phyloP scores from a whole-genome alignment of 92 coral and sea anemone species.

The Ricordea florida region DNA sequence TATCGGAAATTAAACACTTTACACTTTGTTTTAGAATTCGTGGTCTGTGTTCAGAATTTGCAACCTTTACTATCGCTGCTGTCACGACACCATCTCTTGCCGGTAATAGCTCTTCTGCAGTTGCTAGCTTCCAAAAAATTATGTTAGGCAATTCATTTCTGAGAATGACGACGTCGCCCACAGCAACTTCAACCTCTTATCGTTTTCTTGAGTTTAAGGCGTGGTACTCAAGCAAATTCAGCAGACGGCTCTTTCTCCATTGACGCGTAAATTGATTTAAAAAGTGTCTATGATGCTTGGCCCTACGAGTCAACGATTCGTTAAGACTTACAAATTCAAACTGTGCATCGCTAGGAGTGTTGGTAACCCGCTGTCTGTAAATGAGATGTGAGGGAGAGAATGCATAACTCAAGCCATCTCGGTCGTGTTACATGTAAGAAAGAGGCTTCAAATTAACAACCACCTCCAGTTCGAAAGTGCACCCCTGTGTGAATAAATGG shows the following conservation, averaged over 20 bases:
- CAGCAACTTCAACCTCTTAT: neutral
- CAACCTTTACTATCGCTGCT: constrained; percentile 48
- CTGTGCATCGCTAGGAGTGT: constrained; percentile 34
- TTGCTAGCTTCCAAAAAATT: constrained; percentile 53
- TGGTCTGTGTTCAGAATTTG: constrained; percentile 3
- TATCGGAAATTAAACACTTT: constrained; percentile 11
- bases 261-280: constrained; percentile 26
- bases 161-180: constrained; percentile 51
- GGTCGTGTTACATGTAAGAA: constrained; percentile 24
- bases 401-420: constrained; percentile 22
- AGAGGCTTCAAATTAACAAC: constrained; percentile 25
- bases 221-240: neutral
- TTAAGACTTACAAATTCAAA: constrained; percentile 56
- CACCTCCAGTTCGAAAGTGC: constrained; percentile 3
- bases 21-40: constrained; percentile 24
- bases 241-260: constrained; percentile 38
- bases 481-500: neutral
- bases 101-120: constrained; percentile 27
- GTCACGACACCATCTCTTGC: constrained; percentile 35
- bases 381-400: constrained; percentile 64
- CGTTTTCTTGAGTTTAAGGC: neutral
- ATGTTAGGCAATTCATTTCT: constrained; percentile 23
- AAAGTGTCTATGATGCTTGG: constrained; percentile 18
- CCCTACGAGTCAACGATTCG: constrained; percentile 16
- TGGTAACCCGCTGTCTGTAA: constrained; percentile 47